phyloP scores from a whole-genome alignment of 2,888 invertebrate species.

The Acanthosepion esculentum region DNA sequence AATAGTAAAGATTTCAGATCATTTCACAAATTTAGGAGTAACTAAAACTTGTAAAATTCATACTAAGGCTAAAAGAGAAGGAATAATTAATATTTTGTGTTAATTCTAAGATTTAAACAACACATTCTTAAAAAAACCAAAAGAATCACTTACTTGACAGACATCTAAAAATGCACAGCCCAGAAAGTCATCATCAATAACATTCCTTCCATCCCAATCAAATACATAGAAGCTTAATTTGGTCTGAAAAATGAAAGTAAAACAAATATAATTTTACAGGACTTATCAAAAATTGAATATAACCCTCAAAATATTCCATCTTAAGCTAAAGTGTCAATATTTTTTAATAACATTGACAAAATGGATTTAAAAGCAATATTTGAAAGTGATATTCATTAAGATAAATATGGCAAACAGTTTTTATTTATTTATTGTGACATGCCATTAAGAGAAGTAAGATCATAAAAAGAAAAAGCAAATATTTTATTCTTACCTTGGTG shows the following conservation, averaged over 20 bases:
- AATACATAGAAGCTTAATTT: conserved; percentile 77
- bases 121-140: background rate
- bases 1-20: background rate
- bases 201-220: conserved; percentile 78
- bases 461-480: background rate
- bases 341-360: too few species aligned
- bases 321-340: too few species aligned
- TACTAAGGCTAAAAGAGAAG: background rate
- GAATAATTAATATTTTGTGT: background rate
- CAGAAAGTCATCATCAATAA: conserved; percentile 77
- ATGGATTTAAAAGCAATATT: too few species aligned
- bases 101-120: too few species aligned
- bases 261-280: background rate
- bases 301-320: too few species aligned
- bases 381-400: too few species aligned
- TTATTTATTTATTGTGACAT: too few species aligned
- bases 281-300: background rate
- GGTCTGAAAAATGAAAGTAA: conserved; percentile 61
- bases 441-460: too few species aligned
- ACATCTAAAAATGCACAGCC: conserved; percentile 77
- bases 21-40: background rate
- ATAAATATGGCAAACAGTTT: too few species aligned
- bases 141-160: conserved; percentile 72
- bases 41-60: background rate
- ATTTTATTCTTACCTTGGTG: conserved; percentile 73